Evolutionary conservation across 64 coral and sea anemone species (phyloP), one percentile per base, ranked within the genome.

Genomic region (Montipora foliosa): DNA sequence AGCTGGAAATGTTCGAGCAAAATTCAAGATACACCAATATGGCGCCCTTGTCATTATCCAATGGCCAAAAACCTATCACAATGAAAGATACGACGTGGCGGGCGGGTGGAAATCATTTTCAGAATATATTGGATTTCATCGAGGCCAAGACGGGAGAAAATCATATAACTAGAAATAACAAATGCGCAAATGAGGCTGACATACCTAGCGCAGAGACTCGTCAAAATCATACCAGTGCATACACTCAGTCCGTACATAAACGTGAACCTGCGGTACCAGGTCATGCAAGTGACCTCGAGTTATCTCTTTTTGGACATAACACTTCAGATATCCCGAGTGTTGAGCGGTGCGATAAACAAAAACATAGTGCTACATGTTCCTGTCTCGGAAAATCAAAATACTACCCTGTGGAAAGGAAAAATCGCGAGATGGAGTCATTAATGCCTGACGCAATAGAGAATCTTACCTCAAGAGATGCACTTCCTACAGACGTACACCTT

Each of bases 1-100:
- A 97, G 53, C 93, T 97, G 66, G 78, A 93, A 59, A 94, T 97
- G 9, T 97, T 97, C 3, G 96, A 94, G 13, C 49, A 89, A 45
- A 37, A 24, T 8, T 80, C 76, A 64, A 11, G 0, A 50, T 87
- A 21, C 67, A 59, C 6, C 1, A 53, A 5, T 53, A 53, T 53
- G 5, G 47, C 50, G 5, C 20, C 48, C 16, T 91, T 11, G 22
- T 69, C 50, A 0, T 60, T n/a, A 55, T 6, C 25, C 20, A 74
- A 49, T 8, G 0, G 4, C 17, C 69, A 11, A 11, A 52, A 16
- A 45, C 19, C 4, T 20, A 10, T n/a, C 19, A 5, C 62, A 14
- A 15, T 4, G 8, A 90, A 80, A 49, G 37, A 8, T 2, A 52
- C 60, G 50, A 21, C 79, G 47, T 85, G 60, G n/a, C 58, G 90